Percentiles rank a stretch among this genome's conserved stretches.
Conservation (phyloP, 2,797 vertebrate genomes). For the Diceros bicornis region DNA sequence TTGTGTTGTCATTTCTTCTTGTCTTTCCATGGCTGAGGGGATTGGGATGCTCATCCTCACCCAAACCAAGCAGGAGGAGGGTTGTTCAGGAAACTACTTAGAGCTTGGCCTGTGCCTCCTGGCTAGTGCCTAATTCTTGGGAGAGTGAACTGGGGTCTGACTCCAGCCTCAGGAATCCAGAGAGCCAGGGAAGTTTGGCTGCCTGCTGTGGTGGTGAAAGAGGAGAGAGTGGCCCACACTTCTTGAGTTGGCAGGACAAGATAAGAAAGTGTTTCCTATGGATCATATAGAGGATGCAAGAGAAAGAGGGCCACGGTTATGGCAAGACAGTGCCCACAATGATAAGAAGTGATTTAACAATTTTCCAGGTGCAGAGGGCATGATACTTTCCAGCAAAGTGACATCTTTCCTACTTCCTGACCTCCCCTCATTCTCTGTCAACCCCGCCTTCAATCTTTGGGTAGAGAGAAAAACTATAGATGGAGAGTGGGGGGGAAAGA, state of each 20-base stretch:
- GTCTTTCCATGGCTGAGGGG: background rate
- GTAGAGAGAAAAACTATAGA: background rate
- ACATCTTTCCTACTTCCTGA: background rate
- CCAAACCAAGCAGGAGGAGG: background rate
- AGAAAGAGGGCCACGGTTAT: background rate
- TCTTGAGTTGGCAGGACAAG: background rate
- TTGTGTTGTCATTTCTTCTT: background rate
- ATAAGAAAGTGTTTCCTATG: background rate
- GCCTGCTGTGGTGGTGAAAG: background rate
- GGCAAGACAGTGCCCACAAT: background rate
- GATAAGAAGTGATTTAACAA: background rate
- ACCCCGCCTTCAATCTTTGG: background rate
- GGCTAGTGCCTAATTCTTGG: background rate
- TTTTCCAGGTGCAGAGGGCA: background rate
- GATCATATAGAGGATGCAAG: background rate
- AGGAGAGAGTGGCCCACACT: background rate
- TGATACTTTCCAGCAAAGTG: background rate
- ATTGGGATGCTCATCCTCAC: background rate
- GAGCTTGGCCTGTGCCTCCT: background rate
- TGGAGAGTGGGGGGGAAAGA: background rate
- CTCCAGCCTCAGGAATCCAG: background rate
- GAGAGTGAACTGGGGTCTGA: background rate
- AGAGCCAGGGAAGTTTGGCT: background rate
- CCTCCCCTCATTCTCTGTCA: background rate
- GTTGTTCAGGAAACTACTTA: background rate